These are phyloP conservation scores for Drosophila fuyamai DNA, from an alignment of 1,140 invertebrate species.

Conservation along the genomic window DNA sequence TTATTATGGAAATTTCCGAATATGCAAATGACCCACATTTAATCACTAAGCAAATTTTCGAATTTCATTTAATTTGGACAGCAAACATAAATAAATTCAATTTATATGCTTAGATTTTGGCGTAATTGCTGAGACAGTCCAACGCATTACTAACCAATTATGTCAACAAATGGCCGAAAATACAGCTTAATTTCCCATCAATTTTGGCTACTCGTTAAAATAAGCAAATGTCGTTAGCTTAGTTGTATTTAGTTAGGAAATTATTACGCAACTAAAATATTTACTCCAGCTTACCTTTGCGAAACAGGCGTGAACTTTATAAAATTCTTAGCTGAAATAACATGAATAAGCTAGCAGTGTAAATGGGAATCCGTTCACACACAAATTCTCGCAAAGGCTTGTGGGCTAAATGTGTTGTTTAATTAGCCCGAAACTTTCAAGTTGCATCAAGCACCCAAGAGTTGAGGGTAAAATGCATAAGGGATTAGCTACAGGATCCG, in stretches of 20 bases:
- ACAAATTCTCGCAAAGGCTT: slow-evolving; percentile 5
- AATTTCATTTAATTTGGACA: not conserved
- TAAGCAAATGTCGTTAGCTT: slow-evolving; percentile 5
- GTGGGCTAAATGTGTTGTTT: slow-evolving; percentile 45
- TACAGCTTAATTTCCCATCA: slow-evolving; percentile 2
- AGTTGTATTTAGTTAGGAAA: slow-evolving; percentile 13
- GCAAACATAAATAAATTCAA: slow-evolving; percentile 20
- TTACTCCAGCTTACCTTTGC: slow-evolving; percentile 1
- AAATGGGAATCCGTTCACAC: not conserved
- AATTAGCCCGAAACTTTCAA: slow-evolving; percentile 61
- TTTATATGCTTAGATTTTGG: slow-evolving; percentile 15
- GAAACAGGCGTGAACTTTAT: slow-evolving; percentile 48
- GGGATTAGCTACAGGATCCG: slow-evolving; percentile 23
- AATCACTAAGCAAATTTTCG: not conserved
- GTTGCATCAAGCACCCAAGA: slow-evolving; percentile 21
- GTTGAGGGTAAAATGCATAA: slow-evolving; percentile 21
- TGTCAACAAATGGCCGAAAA: slow-evolving; percentile 17
- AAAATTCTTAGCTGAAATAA: slow-evolving; percentile 51
- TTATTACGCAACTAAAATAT: slow-evolving; percentile 15
- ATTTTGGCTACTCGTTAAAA: not conserved
- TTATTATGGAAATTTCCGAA: not conserved
- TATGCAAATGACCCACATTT: not conserved
- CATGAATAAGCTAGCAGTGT: slow-evolving; percentile 1
- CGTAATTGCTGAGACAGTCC: not conserved
- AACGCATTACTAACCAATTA: slow-evolving; percentile 26